phyloP scores from a whole-genome alignment of 2,888 invertebrate species.

The Andrena hattorfiana region DNA sequence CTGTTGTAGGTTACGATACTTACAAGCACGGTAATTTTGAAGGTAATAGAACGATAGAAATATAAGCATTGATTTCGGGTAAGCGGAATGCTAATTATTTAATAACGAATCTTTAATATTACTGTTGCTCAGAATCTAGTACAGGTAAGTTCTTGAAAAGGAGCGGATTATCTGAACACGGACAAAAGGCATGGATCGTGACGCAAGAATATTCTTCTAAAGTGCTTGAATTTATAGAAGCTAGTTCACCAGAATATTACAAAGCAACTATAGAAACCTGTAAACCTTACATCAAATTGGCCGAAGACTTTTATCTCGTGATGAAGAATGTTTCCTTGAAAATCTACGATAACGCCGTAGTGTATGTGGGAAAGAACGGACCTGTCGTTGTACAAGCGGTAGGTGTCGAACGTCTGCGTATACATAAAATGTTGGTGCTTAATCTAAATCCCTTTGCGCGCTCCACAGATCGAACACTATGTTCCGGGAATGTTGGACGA shows the following conservation, averaged over 20 bases:
- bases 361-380: constrained; percentile 86
- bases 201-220: constrained; percentile 88
- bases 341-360: constrained; percentile 85
- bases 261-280: constrained; percentile 86
- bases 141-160: constrained; percentile 89
- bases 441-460: not conserved
- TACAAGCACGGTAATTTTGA: constrained; percentile 89
- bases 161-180: constrained; percentile 88
- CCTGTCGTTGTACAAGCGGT: constrained; percentile 86
- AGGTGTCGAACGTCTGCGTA: constrained; percentile 78
- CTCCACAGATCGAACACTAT: constrained; percentile 89
- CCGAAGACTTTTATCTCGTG: constrained; percentile 87
- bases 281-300: constrained; percentile 88
- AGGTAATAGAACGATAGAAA: constrained; percentile 85
- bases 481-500: constrained; percentile 90
- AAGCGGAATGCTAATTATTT: not conserved
- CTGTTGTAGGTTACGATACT: constrained; percentile 89
- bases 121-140: constrained; percentile 86
- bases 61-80: not conserved
- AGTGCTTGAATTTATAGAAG: constrained; percentile 89
- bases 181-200: constrained; percentile 88
- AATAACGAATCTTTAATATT: constrained; percentile 10
- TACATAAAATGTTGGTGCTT: not conserved
- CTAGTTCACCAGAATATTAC: constrained; percentile 89
- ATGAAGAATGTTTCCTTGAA: constrained; percentile 86